These are phyloP conservation scores for Caenorhabditis japonica DNA, from an alignment of 2,888 invertebrate species.

Conservation along the genomic window DNA sequence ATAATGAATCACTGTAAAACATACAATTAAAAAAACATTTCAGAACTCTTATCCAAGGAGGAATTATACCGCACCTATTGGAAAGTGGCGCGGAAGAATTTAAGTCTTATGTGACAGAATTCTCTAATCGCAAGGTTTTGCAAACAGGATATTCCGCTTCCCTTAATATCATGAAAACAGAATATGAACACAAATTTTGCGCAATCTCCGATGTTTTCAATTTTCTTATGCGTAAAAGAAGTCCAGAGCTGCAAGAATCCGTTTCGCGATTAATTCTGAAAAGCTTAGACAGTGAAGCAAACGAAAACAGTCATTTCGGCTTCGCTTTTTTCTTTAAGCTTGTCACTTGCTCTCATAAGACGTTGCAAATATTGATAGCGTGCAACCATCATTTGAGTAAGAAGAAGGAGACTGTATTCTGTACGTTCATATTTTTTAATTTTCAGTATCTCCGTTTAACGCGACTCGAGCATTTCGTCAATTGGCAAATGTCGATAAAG, in stretches of 20 bases:
- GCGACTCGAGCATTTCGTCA: constrained; percentile 56
- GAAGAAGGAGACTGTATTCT: background rate
- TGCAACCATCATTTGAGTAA: constrained; percentile 38
- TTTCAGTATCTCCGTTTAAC: constrained; percentile 58
- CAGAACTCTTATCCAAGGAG: constrained; percentile 53
- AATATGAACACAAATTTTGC: constrained; percentile 54
- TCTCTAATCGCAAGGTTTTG: constrained; percentile 5
- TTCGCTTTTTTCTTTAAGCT: constrained; percentile 61
- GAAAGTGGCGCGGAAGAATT: constrained; percentile 55
- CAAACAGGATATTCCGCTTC: constrained; percentile 19
- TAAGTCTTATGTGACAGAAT: constrained; percentile 37
- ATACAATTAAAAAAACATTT: too few relatives aligned
- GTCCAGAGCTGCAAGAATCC: constrained; percentile 51
- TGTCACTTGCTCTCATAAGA: constrained; percentile 52
- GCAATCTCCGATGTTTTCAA: constrained; percentile 60
- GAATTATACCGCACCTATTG: constrained; percentile 56
- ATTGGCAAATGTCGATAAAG: constrained; percentile 43
- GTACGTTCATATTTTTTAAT: background rate
- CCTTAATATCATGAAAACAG: constrained; percentile 39
- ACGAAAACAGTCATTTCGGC: constrained; percentile 21
- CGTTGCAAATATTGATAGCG: constrained; percentile 45
- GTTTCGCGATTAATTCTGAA: constrained; percentile 51
- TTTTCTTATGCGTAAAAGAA: constrained; percentile 52
- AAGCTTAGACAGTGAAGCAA: constrained; percentile 37
- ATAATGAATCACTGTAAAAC: too few relatives aligned